Conservation (phyloP, 2,797 vertebrate species). For the Ctenopoma kingsleyae region DNA sequence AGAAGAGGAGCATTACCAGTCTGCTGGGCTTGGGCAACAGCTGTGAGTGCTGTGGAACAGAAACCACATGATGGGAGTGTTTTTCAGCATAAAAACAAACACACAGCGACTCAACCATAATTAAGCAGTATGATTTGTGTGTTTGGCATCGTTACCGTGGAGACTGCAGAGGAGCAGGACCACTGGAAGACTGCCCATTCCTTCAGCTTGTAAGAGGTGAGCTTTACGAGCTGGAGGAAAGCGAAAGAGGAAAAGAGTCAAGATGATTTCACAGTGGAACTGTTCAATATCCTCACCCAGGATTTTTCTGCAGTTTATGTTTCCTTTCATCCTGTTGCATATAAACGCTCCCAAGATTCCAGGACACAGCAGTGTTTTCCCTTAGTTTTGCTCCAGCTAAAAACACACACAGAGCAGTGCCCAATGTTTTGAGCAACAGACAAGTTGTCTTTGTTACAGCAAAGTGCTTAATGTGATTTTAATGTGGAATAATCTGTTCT, state of each 20-base stretch:
- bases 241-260: slow-evolving; percentile 67
- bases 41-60: slow-evolving; percentile 81
- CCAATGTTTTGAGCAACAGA: slow-evolving; percentile 31
- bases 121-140: slow-evolving; percentile 82
- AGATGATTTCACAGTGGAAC: slow-evolving; percentile 76
- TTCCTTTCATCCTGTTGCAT: slow-evolving; percentile 64
- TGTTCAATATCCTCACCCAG: slow-evolving; percentile 77
- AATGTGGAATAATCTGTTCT: slow-evolving; percentile 33
- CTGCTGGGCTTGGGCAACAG: slow-evolving; percentile 74
- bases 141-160: slow-evolving; percentile 85
- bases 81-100: slow-evolving; percentile 78
- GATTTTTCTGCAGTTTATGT: slow-evolving; percentile 67
- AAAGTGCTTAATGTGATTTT: slow-evolving; percentile 55
- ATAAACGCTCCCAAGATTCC: slow-evolving; percentile 64
- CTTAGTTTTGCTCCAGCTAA: slow-evolving; percentile 42
- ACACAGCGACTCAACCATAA: slow-evolving; percentile 70
- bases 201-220: slow-evolving; percentile 75
- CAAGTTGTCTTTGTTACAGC: slow-evolving; percentile 40
- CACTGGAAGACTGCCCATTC: slow-evolving; percentile 84
- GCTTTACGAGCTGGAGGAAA: slow-evolving; percentile 79
- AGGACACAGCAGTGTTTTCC: slow-evolving; percentile 70
- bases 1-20: slow-evolving; percentile 73
- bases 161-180: slow-evolving; percentile 87
- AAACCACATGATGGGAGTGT: slow-evolving; percentile 79
- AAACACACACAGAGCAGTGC: slow-evolving; percentile 41